Conservation (phyloP, 1,140 invertebrate genomes). For the Xylocopa sonorina region DNA sequence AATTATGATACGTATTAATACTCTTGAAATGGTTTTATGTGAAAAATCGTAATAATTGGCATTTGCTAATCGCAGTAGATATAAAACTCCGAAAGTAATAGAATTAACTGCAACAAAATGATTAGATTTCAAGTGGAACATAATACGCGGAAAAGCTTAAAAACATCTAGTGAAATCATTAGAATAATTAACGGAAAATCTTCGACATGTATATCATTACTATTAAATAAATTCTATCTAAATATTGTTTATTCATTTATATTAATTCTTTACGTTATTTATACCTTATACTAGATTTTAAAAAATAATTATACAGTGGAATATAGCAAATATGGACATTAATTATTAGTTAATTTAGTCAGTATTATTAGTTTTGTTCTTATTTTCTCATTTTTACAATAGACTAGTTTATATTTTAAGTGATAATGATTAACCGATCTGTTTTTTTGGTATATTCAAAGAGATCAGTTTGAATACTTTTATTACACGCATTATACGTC, state of each 20-base stretch:
- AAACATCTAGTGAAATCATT: too few species aligned
- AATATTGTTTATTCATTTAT: neutral
- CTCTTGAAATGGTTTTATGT: too few species aligned
- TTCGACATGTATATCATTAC: accelerated
- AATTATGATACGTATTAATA: too few species aligned
- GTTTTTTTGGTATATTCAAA: neutral
- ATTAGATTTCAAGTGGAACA: too few species aligned
- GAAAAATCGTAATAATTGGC: too few species aligned
- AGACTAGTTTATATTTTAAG: neutral
- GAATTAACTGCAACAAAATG: too few species aligned
- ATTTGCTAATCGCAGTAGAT: too few species aligned
- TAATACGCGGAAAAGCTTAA: too few species aligned
- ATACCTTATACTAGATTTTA: neutral
- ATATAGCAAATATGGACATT: neutral
- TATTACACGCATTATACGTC: neutral
- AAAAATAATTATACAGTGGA: neutral
- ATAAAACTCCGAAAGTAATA: too few species aligned
- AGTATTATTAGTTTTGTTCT: neutral
- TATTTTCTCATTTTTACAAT: neutral
- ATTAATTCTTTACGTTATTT: neutral
- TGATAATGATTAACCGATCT: neutral
- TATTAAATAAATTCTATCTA: neutral
- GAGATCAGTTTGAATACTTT: neutral
- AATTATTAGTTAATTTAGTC: too few species aligned
- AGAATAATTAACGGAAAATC: too few species aligned